Evolutionary conservation across 2,113 vertebrate species (phyloP).

Genomic region (Peucedramus taeniatus): DNA sequence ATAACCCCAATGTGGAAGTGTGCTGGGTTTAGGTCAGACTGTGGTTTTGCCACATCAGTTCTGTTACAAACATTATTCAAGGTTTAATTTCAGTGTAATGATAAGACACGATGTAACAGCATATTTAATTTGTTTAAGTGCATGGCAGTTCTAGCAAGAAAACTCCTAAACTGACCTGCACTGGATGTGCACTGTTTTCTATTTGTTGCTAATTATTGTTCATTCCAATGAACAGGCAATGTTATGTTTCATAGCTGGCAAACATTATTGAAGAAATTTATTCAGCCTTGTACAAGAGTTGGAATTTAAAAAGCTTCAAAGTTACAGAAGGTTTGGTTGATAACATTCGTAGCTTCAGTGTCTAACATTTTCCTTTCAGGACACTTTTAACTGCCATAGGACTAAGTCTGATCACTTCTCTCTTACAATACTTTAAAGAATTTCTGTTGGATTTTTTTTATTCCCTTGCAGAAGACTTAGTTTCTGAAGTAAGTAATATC

Average conservation of each 20-base stretch:
- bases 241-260: neutral
- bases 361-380: neutral
- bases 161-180: neutral
- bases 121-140: neutral
- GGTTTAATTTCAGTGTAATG: neutral
- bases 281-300: neutral
- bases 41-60: neutral
- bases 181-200: neutral
- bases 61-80: neutral
- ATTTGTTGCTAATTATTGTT: neutral
- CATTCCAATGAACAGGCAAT: neutral
- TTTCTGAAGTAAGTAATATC: conserved; percentile 4
- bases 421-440: neutral
- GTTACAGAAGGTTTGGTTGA: neutral
- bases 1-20: neutral
- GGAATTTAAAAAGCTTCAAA: neutral
- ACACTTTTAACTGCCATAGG: neutral
- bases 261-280: neutral
- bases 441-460: neutral
- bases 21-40: neutral
- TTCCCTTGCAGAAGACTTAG: neutral
- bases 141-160: neutral
- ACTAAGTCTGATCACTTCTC: neutral
- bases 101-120: neutral
- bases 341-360: neutral